These are phyloP conservation scores for Temnothorax curvispinosus DNA, from an alignment of 1,140 invertebrate species.

Conservation along the genomic window DNA sequence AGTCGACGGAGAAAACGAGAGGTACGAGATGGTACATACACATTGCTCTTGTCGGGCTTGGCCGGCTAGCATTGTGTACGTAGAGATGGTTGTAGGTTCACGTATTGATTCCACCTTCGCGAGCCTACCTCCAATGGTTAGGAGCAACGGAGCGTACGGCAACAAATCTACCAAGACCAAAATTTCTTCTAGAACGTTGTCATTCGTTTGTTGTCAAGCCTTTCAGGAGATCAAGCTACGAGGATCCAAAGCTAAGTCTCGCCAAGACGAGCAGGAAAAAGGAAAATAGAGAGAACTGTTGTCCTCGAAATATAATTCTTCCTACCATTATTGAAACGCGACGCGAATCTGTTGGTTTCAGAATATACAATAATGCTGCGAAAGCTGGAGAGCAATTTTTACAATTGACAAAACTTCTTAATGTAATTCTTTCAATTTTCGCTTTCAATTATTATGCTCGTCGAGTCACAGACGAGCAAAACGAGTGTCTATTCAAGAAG, in stretches of 20 bases:
- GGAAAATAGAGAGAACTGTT: neutral
- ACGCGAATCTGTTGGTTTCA: neutral
- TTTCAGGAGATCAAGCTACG: neutral
- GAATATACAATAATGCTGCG: neutral
- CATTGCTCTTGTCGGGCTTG: conserved; percentile 25
- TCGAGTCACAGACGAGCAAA: neutral
- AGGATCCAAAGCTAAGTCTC: neutral
- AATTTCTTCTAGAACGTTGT: neutral
- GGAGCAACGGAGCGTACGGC: conserved; percentile 63
- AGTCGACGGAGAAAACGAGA: neutral
- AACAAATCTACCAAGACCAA: conserved; percentile 46
- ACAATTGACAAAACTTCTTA: neutral
- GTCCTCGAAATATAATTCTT: neutral
- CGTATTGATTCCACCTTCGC: conserved; percentile 75
- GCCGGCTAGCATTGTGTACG: conserved; percentile 71
- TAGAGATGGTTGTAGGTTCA: conserved; percentile 68
- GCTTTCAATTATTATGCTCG: conserved; percentile 15
- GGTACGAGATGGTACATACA: conserved; percentile 2
- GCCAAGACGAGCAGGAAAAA: neutral
- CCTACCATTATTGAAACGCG: neutral
- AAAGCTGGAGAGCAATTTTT: neutral
- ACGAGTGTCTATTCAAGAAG: neutral
- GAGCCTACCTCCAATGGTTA: conserved; percentile 63
- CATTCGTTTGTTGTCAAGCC: neutral
- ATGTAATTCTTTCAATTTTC: neutral